These are phyloP conservation scores for Halcyon malimbica DNA, from an alignment of 2,113 vertebrate genomes.

Conservation along the genomic window DNA sequence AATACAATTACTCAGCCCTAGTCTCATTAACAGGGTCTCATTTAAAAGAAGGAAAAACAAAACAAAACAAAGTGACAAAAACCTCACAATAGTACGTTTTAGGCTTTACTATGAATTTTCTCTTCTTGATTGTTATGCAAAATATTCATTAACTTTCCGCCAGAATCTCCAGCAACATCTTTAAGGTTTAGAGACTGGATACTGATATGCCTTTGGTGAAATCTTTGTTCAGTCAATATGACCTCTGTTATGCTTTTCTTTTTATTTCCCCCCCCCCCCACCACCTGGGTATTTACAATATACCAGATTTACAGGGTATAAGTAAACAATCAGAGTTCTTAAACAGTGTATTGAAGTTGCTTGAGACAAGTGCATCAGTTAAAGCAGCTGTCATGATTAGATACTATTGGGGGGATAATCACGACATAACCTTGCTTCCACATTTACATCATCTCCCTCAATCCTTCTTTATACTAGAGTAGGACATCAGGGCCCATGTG, in stretches of 20 bases:
- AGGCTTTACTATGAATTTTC: not conserved
- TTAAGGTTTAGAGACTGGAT: not conserved
- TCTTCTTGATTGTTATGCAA: not conserved
- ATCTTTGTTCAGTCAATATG: not conserved
- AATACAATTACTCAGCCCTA: not conserved
- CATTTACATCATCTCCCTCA: not conserved
- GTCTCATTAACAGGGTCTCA: not conserved
- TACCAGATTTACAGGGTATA: not conserved
- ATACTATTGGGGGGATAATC: accelerated
- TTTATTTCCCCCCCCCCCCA: not conserved
- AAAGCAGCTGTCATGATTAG: not conserved
- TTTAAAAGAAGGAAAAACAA: too few species aligned
- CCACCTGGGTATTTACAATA: not conserved
- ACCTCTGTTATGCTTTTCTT: not conserved
- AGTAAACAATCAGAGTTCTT: not conserved
- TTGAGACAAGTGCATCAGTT: not conserved
- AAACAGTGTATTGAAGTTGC: not conserved
- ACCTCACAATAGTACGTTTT: not conserved
- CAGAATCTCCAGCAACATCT: not conserved
- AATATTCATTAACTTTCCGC: not conserved
- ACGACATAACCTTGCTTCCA: not conserved
- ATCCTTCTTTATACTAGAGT: not conserved
- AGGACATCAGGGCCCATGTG: not conserved
- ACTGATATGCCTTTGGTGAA: not conserved
- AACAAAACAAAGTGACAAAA: too few species aligned